phyloP scores from a whole-genome alignment of 2,797 vertebrate species.

The Enteromius trimaculatus region DNA sequence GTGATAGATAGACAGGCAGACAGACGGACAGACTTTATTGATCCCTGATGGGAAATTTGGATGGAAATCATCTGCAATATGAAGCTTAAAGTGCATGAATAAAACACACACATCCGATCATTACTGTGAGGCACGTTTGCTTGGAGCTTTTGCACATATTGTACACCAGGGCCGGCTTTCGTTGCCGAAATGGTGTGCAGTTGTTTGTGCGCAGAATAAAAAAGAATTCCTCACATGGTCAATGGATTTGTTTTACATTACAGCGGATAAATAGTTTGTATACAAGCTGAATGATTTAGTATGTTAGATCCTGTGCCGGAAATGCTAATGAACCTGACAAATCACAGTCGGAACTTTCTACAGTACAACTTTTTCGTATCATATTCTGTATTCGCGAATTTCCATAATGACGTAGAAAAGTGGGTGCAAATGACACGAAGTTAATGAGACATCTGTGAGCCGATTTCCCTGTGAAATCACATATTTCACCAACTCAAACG shows the following conservation, averaged over 20 bases:
- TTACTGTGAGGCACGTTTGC: background rate
- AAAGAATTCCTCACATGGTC: background rate
- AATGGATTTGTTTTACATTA: conserved; percentile 25
- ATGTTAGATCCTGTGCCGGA: conserved; percentile 19
- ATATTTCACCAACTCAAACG: conserved; percentile 42
- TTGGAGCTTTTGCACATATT: conserved; percentile 9
- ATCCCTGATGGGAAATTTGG: conserved; percentile 45
- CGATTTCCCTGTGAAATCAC: conserved; percentile 42
- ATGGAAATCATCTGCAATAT: conserved; percentile 14
- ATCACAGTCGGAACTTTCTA: conserved; percentile 25
- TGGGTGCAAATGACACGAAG: conserved; percentile 41
- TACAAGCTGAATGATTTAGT: background rate
- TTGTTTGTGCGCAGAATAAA: background rate
- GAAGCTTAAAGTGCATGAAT: conserved; percentile 15
- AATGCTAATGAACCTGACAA: conserved; percentile 36
- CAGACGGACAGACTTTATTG: conserved; percentile 21
- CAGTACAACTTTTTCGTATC: conserved; percentile 17
- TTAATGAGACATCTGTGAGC: conserved; percentile 53
- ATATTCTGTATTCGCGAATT: conserved; percentile 6
- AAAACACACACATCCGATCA: conserved; percentile 10
- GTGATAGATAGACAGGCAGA: conserved; percentile 28
- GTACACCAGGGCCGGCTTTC: conserved; percentile 6
- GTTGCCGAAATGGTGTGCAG: conserved; percentile 2
- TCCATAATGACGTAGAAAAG: conserved; percentile 37
- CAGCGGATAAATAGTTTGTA: background rate